A percentile compares a stretch with the other conserved stretches of the same genome.
These are phyloP conservation scores for Vulpes ferrilata DNA, from an alignment of 2,113 vertebrate species.

Conservation along the genomic window DNA sequence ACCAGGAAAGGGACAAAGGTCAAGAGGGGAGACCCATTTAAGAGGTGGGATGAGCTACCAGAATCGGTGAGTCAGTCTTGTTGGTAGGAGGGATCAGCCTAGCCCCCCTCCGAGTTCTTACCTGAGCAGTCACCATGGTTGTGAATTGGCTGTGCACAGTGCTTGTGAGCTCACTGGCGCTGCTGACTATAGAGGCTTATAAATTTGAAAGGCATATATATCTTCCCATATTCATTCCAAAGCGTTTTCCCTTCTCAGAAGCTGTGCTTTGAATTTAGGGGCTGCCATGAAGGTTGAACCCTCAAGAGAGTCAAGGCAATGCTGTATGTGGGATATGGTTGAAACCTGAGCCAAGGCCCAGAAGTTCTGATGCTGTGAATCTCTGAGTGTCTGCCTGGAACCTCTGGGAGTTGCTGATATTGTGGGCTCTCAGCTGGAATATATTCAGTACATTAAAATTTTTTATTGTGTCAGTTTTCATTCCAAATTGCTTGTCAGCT, in stretches of 20 bases:
- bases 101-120: background rate
- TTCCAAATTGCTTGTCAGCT: slow-evolving; percentile 49
- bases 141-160: background rate
- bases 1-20: background rate
- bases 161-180: background rate
- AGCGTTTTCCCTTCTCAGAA: slow-evolving; percentile 40
- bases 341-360: slow-evolving; percentile 20
- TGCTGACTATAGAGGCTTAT: background rate
- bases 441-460: background rate
- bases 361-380: background rate
- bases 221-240: background rate
- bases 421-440: slow-evolving; percentile 36
- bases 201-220: slow-evolving; percentile 29
- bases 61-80: background rate
- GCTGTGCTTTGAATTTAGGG: slow-evolving; percentile 56
- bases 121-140: background rate
- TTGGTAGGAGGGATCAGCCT: background rate
- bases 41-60: background rate
- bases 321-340: background rate
- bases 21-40: background rate
- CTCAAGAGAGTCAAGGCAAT: background rate
- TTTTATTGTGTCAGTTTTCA: slow-evolving; percentile 45
- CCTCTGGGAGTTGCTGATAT: background rate
- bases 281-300: background rate
- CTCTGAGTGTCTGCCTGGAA: background rate